Conservation (phyloP, 2,888 invertebrate genomes). For the Baccha elongata region DNA sequence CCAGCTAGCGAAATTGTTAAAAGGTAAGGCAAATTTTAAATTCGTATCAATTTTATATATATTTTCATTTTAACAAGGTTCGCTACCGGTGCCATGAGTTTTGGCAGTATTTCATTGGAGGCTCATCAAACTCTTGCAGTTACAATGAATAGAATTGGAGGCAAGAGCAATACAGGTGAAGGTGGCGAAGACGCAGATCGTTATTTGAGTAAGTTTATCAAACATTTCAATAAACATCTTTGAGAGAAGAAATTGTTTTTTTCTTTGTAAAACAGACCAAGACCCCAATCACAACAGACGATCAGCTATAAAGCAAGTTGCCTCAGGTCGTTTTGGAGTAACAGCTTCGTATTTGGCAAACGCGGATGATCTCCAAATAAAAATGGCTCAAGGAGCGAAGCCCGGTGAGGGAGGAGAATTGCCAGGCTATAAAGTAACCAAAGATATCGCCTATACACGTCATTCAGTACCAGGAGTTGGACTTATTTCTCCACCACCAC, state of each 20-base stretch:
- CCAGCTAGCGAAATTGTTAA: slow-evolving; percentile 97
- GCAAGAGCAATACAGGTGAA: slow-evolving; percentile 99
- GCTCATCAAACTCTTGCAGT: slow-evolving; percentile 97
- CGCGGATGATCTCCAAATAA: slow-evolving; percentile 99
- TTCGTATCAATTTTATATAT: background rate
- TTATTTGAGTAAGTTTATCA: slow-evolving; percentile 84
- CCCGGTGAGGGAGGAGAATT: slow-evolving; percentile 99
- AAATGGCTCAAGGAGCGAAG: slow-evolving; percentile 99
- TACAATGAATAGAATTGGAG: slow-evolving; percentile 98
- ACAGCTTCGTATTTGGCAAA: slow-evolving; percentile 98
- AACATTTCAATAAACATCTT: too few relatives aligned
- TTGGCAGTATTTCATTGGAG: slow-evolving; percentile 98
- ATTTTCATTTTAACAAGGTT: slow-evolving; percentile 76
- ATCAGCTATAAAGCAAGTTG: slow-evolving; percentile 99
- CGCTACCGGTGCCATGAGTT: slow-evolving; percentile 94
- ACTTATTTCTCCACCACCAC: slow-evolving; percentile 98
- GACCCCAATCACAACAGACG: slow-evolving; percentile 92
- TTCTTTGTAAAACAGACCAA: slow-evolving; percentile 83
- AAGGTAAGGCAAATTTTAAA: slow-evolving; percentile 86
- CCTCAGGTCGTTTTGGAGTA: slow-evolving; percentile 98
- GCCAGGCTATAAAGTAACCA: slow-evolving; percentile 95
- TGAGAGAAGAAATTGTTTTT: background rate
- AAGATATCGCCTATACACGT: slow-evolving; percentile 96
- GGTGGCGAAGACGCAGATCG: slow-evolving; percentile 94
- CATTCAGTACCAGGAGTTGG: slow-evolving; percentile 99